A percentile compares a stretch with the other conserved stretches of the same genome.
Evolutionary conservation across 1,140 invertebrate species (phyloP).

Genomic region (Hyles euphorbiae): DNA sequence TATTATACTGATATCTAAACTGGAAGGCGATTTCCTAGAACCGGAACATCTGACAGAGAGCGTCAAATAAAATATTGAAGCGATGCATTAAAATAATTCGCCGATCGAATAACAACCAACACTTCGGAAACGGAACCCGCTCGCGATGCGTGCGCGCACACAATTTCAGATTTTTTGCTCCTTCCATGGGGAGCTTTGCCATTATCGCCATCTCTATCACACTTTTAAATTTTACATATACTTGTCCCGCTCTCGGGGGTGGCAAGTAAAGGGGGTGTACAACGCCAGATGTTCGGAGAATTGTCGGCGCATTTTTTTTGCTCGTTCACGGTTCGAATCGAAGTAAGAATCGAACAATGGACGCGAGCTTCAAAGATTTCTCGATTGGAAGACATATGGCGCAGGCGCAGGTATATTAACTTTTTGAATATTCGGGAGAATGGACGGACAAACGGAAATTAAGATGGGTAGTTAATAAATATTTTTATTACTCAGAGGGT

Average conservation of each 20-base stretch:
- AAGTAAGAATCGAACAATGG: conserved; percentile 6
- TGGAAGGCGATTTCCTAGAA: too few relatives aligned
- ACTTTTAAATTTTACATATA: neutral
- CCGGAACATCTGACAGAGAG: neutral
- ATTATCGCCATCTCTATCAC: conserved; percentile 1
- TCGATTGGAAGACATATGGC: conserved; percentile 13
- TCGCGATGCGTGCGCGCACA: conserved; percentile 10
- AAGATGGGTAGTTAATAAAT: too few relatives aligned
- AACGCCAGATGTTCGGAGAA: conserved; percentile 16
- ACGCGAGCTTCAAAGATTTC: conserved; percentile 12
- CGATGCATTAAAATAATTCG: neutral
- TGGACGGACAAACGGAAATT: too few relatives aligned
- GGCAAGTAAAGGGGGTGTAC: conserved; percentile 12
- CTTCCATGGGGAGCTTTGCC: conserved; percentile 11
- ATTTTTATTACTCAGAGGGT: too few relatives aligned
- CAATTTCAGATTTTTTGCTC: conserved; percentile 15
- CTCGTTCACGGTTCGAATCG: neutral
- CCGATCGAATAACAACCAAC: too few relatives aligned
- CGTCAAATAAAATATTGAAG: neutral
- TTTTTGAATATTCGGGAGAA: too few relatives aligned
- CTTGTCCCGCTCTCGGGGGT: conserved; percentile 11
- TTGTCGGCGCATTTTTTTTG: conserved; percentile 9
- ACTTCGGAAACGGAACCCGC: conserved; percentile 21
- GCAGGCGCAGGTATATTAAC: conserved; percentile 8
- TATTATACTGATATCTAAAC: too few relatives aligned